Evolutionary conservation across 2,797 vertebrate species (phyloP).

Genomic region (Ciconia nigra): DNA sequence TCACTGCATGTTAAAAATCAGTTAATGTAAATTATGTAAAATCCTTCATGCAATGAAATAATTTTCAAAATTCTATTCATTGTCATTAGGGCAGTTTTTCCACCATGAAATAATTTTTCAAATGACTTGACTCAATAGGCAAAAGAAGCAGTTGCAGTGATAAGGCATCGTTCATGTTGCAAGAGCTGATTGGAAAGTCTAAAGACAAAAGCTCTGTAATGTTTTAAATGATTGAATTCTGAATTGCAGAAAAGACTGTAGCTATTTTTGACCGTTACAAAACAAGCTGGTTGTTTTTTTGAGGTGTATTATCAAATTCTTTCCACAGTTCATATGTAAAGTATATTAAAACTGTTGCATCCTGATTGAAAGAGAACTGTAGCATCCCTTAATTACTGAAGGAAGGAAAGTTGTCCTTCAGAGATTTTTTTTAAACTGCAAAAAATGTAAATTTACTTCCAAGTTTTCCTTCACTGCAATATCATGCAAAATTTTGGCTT

Average conservation of each 20-base stretch:
- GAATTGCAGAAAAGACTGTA: background rate
- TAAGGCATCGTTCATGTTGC: background rate
- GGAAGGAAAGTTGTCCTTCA: background rate
- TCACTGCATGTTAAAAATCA: slow-evolving; percentile 4
- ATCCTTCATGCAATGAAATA: background rate
- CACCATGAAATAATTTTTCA: background rate
- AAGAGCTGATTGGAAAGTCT: background rate
- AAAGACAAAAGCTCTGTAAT: background rate
- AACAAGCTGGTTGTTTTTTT: background rate
- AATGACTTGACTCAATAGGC: background rate
- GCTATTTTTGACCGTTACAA: background rate
- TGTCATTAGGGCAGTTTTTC: background rate
- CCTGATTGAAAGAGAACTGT: background rate
- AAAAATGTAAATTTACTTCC: background rate
- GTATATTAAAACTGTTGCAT: background rate
- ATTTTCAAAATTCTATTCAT: background rate
- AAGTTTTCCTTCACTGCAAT: background rate
- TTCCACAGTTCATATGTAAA: background rate
- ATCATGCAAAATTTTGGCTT: background rate
- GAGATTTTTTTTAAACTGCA: background rate
- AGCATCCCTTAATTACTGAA: background rate
- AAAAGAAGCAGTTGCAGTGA: background rate
- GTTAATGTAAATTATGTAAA: background rate
- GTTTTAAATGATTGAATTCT: background rate
- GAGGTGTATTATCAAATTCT: background rate